Conservation (phyloP, 2,113 vertebrate species). For the Paratilapia polleni region DNA sequence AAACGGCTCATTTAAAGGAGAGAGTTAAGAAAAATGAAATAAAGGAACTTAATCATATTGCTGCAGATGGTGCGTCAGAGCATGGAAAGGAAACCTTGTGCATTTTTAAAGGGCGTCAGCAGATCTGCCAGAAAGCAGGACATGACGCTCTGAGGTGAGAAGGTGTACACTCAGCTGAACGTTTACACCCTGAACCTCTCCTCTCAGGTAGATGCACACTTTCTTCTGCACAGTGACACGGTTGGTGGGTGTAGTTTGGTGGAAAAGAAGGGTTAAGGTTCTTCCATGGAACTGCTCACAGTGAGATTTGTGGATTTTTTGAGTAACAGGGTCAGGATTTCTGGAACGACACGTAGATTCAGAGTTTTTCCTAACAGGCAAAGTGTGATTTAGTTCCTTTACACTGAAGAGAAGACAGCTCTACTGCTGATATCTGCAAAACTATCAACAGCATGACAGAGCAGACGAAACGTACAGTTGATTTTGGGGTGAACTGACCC, state of each 20-base stretch:
- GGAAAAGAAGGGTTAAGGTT: background rate
- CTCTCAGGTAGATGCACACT: background rate
- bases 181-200: no score
- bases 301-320: background rate
- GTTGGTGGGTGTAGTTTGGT: background rate
- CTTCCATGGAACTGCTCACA: background rate
- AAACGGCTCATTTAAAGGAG: no score
- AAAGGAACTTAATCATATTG: no score
- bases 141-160: background rate
- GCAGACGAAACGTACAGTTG: rapidly evolving
- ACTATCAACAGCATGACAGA: rapidly evolving
- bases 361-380: no score
- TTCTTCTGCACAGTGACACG: rapidly evolving
- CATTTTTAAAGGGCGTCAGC: no score
- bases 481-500: background rate
- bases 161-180: background rate
- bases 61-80: no score
- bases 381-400: no score
- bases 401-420: background rate
- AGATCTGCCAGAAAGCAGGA: no score
- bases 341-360: no score
- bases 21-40: no score
- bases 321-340: no score
- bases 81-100: no score
- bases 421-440: background rate